A percentile compares a stretch with the other conserved stretches of the same genome.
Conservation (phyloP, 2,888 invertebrate genomes). For the Epiblema foenella region DNA sequence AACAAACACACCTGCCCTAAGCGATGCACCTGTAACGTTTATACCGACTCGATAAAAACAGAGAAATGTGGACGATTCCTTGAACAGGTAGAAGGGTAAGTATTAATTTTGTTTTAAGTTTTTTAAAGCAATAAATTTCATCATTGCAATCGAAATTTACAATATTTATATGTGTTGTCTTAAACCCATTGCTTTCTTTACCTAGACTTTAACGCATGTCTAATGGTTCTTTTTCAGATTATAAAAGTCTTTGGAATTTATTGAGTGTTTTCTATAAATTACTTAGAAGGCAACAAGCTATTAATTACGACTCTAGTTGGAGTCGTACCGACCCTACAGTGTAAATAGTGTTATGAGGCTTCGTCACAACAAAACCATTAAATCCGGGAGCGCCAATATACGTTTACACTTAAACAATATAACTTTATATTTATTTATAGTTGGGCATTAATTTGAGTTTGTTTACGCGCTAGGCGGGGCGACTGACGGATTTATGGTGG, state of each 20-base stretch:
- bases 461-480: slow-evolving; percentile 74
- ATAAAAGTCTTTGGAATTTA: slow-evolving; percentile 23
- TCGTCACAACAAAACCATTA: slow-evolving; percentile 55
- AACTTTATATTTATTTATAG: slow-evolving; percentile 66
- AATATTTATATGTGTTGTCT: background rate
- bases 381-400: slow-evolving; percentile 53
- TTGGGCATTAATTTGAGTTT: slow-evolving; percentile 64
- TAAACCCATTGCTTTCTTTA: background rate
- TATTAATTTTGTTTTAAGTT: background rate
- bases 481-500: slow-evolving; percentile 76
- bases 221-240: slow-evolving; percentile 14
- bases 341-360: slow-evolving; percentile 49
- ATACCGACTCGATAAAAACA: slow-evolving; percentile 29
- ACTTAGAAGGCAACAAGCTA: slow-evolving; percentile 31
- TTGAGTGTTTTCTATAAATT: slow-evolving; percentile 33
- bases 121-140: background rate
- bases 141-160: background rate
- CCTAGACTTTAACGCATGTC: slow-evolving; percentile 6
- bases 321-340: slow-evolving; percentile 39
- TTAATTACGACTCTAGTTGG: slow-evolving; percentile 30
- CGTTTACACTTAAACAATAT: slow-evolving; percentile 62
- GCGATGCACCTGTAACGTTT: slow-evolving; percentile 58
- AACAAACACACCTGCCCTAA: slow-evolving; percentile 70
- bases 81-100: background rate
- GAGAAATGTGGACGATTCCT: slow-evolving; percentile 14